Evolutionary conservation across 1,140 invertebrate species (phyloP).

Genomic region (Orchestia grillus): DNA sequence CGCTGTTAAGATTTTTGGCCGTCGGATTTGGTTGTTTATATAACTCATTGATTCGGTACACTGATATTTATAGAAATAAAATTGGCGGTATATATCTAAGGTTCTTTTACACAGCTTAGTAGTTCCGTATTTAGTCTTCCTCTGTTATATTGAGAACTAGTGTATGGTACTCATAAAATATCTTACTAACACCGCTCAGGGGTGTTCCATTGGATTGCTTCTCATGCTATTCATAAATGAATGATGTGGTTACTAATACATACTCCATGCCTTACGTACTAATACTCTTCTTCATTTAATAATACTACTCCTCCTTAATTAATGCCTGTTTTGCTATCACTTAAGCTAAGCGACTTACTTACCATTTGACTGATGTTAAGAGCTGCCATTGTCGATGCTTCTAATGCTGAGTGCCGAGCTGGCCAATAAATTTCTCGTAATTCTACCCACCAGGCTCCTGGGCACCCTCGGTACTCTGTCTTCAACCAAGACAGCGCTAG

Average conservation of each 20-base stretch:
- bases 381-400: background rate
- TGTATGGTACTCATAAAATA: background rate
- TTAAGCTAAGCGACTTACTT: background rate
- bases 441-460: conserved; percentile 21
- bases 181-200: background rate
- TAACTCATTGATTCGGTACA: no score
- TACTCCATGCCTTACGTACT: background rate
- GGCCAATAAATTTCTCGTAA: background rate
- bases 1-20: no score
- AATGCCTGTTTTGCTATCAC: background rate
- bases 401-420: background rate
- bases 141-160: no score
- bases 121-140: no score
- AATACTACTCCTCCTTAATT: background rate
- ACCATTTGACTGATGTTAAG: background rate
- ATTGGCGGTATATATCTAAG: no score
- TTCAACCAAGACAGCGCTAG: conserved; percentile 22
- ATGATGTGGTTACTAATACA: background rate
- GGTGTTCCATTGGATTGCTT: background rate
- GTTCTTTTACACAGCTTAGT: no score
- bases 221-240: background rate
- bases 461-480: conserved; percentile 44
- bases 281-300: background rate
- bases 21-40: no score
- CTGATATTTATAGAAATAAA: no score